Evolutionary conservation across 2,888 invertebrate genomes (phyloP).

Genomic region (Ophraella communa): DNA sequence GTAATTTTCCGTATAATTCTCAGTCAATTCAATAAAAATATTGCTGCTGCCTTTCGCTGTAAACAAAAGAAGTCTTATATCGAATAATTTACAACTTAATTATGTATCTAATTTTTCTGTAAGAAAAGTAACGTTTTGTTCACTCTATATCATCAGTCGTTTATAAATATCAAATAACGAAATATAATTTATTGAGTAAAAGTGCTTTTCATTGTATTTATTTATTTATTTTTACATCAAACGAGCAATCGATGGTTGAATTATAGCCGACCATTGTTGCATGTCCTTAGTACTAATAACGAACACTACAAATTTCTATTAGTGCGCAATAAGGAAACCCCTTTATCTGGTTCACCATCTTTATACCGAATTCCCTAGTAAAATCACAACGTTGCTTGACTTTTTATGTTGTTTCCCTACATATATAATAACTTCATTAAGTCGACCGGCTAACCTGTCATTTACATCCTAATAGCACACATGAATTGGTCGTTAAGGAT

Average conservation of each 20-base stretch:
- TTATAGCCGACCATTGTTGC: conserved; percentile 10
- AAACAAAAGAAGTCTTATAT: no score
- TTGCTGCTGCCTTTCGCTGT: no score
- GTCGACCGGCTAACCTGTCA: conserved; percentile 32
- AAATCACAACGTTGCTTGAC: conserved; percentile 27
- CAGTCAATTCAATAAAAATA: no score
- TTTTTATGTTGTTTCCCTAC: conserved; percentile 32
- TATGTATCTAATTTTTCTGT: conserved; percentile 35
- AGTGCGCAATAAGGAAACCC: conserved; percentile 20
- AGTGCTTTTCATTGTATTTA: background rate
- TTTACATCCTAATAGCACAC: conserved; percentile 39
- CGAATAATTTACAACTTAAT: no score
- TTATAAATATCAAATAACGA: conserved; percentile 52
- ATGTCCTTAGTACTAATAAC: conserved; percentile 25
- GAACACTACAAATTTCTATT: conserved; percentile 32
- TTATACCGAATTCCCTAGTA: background rate
- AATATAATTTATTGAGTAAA: conserved; percentile 55
- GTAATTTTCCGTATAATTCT: no score
- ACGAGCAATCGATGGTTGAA: no score
- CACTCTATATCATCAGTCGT: conserved; percentile 54
- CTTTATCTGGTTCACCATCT: conserved; percentile 25
- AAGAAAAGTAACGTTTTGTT: conserved; percentile 37
- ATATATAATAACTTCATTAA: conserved; percentile 40
- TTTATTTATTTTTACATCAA: no score
- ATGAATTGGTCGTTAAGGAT: conserved; percentile 33